phyloP scores from a whole-genome alignment of 2,113 vertebrate species.

The Tupaia tana region DNA sequence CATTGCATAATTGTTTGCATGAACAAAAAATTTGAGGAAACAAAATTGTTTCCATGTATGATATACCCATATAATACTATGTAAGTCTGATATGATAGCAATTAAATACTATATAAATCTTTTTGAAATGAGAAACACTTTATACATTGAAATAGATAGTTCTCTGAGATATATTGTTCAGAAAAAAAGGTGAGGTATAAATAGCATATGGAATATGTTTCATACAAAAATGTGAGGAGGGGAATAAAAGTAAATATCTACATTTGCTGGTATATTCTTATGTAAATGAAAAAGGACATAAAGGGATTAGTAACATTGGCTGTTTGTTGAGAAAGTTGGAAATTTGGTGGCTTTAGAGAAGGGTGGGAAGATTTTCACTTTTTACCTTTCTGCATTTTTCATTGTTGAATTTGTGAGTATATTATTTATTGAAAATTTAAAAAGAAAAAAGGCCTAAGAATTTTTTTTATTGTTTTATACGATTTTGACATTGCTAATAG shows the following conservation, averaged over 20 bases:
- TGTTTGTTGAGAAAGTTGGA: background rate
- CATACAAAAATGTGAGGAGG: background rate
- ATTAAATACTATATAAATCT: background rate
- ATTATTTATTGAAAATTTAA: background rate
- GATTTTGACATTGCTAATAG: slow-evolving; percentile 6
- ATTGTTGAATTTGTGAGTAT: slow-evolving; percentile 30
- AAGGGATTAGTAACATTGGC: background rate
- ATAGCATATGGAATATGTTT: background rate
- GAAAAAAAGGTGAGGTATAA: background rate
- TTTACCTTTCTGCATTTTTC: background rate
- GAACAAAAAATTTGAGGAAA: background rate
- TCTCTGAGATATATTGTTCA: background rate
- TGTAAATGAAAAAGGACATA: background rate
- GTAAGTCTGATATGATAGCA: background rate
- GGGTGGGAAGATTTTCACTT: background rate
- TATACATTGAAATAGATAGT: background rate
- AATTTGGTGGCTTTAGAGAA: background rate
- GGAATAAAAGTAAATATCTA: background rate
- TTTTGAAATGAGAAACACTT: background rate
- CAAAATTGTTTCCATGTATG: background rate
- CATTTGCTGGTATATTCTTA: background rate
- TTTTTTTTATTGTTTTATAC: background rate
- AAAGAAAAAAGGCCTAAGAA: background rate
- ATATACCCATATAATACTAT: background rate
- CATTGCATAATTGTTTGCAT: background rate